phyloP scores from a whole-genome alignment of 1,140 invertebrate species.

The Globodera ellingtonae region DNA sequence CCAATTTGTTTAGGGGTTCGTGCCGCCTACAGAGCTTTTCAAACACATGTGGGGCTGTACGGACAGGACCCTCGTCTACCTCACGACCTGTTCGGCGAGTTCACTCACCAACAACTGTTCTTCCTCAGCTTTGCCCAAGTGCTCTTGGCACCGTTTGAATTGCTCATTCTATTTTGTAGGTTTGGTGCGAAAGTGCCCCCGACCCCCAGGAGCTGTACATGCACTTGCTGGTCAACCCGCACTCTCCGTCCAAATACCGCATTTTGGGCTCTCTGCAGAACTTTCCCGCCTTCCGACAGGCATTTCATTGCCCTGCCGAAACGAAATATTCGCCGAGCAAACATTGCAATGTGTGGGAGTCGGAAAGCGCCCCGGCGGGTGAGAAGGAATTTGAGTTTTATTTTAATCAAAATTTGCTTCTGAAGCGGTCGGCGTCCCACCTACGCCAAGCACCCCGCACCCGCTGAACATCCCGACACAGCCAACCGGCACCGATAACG shows the following conservation, averaged over 20 bases:
- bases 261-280: slow-evolving; percentile 59
- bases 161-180: background rate
- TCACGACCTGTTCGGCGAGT: slow-evolving; percentile 24
- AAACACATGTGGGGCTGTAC: slow-evolving; percentile 31
- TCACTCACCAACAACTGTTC: slow-evolving; percentile 53
- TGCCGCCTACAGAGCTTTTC: slow-evolving; percentile 38
- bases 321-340: slow-evolving; percentile 46
- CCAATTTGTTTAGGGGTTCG: slow-evolving; percentile 50
- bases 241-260: slow-evolving; percentile 55
- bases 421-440: slow-evolving; percentile 20
- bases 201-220: slow-evolving; percentile 2
- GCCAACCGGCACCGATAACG: background rate
- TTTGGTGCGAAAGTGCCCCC: slow-evolving; percentile 26
- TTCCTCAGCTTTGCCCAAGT: slow-evolving; percentile 46
- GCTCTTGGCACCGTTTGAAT: background rate
- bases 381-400: background rate
- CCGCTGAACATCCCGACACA: slow-evolving; percentile 21
- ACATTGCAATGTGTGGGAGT: slow-evolving; percentile 57
- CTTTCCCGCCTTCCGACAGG: slow-evolving; percentile 59
- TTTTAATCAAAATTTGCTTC: background rate
- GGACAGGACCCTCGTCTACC: slow-evolving; percentile 45
- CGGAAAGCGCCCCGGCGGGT: slow-evolving; percentile 24
- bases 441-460: background rate
- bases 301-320: slow-evolving; percentile 55
- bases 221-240: slow-evolving; percentile 31